Conservation (phyloP, 1,140 invertebrate species). For the Cotesia typhae region DNA sequence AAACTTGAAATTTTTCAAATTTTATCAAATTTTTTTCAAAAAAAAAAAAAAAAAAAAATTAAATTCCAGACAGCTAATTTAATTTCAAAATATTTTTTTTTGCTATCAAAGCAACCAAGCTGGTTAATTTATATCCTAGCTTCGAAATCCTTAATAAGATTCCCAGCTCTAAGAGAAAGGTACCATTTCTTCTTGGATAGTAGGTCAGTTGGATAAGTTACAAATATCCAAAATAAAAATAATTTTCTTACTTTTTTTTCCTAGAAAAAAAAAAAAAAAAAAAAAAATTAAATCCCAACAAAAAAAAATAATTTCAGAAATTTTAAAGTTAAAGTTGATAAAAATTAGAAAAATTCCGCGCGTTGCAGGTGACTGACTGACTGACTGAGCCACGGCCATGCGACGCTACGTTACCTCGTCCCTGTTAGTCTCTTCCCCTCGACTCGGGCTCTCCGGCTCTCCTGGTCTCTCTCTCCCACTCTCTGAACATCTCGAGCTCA, state of each 20-base stretch:
- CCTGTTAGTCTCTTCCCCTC: slow-evolving; percentile 26
- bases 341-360: slow-evolving; percentile 14
- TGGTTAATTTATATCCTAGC: too few relatives aligned
- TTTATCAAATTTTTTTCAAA: too few relatives aligned
- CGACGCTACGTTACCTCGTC: slow-evolving; percentile 29
- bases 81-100: too few relatives aligned
- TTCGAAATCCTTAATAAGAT: neutral
- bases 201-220: neutral
- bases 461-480: slow-evolving; percentile 21
- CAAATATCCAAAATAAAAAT: neutral
- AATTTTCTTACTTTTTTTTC: neutral
- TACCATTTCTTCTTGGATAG: slow-evolving; percentile 2
- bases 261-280: neutral
- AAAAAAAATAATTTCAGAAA: too few relatives aligned
- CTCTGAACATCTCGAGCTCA: slow-evolving; percentile 27
- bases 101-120: too few relatives aligned
- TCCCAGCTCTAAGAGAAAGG: neutral
- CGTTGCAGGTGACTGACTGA: slow-evolving; percentile 35
- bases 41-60: too few relatives aligned
- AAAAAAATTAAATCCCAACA: too few relatives aligned
- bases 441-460: slow-evolving; percentile 15
- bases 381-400: slow-evolving; percentile 36
- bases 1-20: too few relatives aligned
- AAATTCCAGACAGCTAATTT: too few relatives aligned
- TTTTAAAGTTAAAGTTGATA: neutral